Base-by-base conservation (phyloP, 1,140 invertebrate species). In the Drosophila kohkoa region DNA sequence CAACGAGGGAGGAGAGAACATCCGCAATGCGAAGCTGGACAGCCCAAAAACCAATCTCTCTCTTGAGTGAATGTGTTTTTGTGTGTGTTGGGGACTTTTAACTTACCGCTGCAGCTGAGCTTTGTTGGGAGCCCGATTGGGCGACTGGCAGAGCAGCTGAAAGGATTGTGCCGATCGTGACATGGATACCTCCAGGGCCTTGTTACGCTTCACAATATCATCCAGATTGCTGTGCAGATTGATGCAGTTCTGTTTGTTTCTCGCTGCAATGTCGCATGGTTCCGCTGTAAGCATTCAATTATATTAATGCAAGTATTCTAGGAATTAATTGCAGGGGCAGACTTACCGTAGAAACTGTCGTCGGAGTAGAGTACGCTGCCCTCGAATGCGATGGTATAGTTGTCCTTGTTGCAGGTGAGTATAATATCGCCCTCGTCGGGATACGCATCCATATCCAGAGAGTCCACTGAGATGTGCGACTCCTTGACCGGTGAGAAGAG, bases 301-400 rank as follows among this genome's bases (percentile, higher is more conserved):
- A 52, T 20, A 38, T 38, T 38, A 2, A 8, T 8, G 35, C 1
- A 10, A 38, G 11, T 30, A 30, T 0, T 5, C 3, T n/a, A 35
- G 41, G 41, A 13, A 13, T n/a, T 3, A n/a, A 3, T 43, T 13
- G 1, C 11, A 13, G 41, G 5, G 13, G 1, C 11, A 10, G 25
- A 73, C 89, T 93, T 92, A 95, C 95, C 95, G 91, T 95, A 96
- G 89, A 96, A 96, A 75, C 96, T 97, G 85, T 96, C 96, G 93
- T 97, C 96, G 7, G 96, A 97, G 91, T 96, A 97, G 94, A 96
- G 96, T 41, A 96, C 96, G 82, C 97, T 97, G 78, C 96, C 97
- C 93, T 98, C 97, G 86, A 98, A 98, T 54, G 97, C 97, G 83
- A 98, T 98, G 58, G 97, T 98, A 91, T 98, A 98, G 93, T 98